These are phyloP conservation scores for Epizoanthus ramosus DNA, from an alignment of 92 coral and sea anemone species.

Conservation along the genomic window DNA sequence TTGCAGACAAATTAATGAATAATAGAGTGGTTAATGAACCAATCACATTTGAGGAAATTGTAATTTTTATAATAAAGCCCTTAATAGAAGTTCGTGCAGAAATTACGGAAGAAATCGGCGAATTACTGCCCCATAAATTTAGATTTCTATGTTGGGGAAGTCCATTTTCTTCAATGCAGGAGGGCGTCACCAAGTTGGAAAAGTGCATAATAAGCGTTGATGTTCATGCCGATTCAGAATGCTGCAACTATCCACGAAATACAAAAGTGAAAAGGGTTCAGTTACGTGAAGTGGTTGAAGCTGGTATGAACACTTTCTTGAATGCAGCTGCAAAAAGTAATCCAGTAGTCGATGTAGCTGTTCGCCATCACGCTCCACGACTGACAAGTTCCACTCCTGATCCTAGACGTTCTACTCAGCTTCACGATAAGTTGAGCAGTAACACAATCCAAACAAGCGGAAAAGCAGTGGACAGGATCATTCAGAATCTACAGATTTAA, in stretches of 20 bases:
- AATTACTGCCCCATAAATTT: neutral
- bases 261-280: neutral
- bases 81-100: constrained; percentile 3
- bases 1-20: too few species aligned
- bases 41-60: too few species aligned
- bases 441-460: neutral
- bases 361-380: too few species aligned
- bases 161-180: neutral
- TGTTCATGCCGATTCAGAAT: neutral
- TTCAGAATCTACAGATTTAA: constrained; percentile 47
- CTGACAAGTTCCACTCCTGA: too few species aligned
- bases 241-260: neutral
- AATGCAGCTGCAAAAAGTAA: too few species aligned
- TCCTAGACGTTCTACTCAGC: too few species aligned
- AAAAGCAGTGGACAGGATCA: constrained; percentile 46
- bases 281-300: neutral
- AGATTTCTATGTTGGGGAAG: constrained; percentile 8
- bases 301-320: too few species aligned
- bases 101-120: too few species aligned
- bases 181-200: constrained; percentile 19
- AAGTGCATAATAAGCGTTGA: constrained; percentile 5
- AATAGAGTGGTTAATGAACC: too few species aligned
- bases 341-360: too few species aligned
- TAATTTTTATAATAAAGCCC: too few species aligned
- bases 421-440: too few species aligned